A percentile compares a stretch with the other conserved stretches of the same genome.
These are phyloP conservation scores for Tauraco erythrolophus DNA, from an alignment of 2,113 vertebrate species.

Conservation along the genomic window DNA sequence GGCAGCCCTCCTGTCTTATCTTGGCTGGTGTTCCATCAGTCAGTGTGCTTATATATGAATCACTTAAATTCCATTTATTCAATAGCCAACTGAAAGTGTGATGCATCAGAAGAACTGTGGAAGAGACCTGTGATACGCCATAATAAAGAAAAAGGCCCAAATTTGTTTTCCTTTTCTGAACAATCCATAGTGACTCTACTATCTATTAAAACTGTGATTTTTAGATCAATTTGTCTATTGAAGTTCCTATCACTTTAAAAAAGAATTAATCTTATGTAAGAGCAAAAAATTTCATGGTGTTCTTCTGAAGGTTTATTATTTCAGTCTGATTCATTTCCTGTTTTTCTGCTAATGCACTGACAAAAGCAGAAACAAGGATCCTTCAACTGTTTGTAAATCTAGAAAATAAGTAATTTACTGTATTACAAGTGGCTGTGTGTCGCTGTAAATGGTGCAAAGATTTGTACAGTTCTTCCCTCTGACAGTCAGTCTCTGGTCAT, in stretches of 20 bases:
- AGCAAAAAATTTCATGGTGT: neutral
- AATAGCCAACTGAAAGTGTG: neutral
- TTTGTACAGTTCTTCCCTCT: neutral
- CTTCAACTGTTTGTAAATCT: constrained; percentile 4
- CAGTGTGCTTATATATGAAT: neutral
- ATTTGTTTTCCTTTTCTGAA: neutral
- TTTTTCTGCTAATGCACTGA: constrained; percentile 44
- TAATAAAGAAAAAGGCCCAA: neutral
- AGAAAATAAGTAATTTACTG: neutral
- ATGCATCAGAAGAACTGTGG: neutral
- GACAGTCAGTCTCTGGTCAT: neutral
- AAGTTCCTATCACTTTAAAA: neutral
- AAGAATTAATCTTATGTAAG: neutral
- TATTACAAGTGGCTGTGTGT: neutral
- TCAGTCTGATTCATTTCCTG: constrained; percentile 65
- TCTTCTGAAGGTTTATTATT: constrained; percentile 56
- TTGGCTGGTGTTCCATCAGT: neutral
- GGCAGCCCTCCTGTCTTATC: neutral
- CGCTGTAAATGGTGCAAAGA: neutral
- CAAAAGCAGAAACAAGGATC: constrained; percentile 43
- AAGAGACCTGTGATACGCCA: neutral
- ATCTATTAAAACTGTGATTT: neutral
- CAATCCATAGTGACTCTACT: neutral
- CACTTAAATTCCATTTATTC: neutral
- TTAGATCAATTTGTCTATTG: neutral